Conservation (phyloP, 2,797 vertebrate genomes). For the Propithecus perrieri region DNA sequence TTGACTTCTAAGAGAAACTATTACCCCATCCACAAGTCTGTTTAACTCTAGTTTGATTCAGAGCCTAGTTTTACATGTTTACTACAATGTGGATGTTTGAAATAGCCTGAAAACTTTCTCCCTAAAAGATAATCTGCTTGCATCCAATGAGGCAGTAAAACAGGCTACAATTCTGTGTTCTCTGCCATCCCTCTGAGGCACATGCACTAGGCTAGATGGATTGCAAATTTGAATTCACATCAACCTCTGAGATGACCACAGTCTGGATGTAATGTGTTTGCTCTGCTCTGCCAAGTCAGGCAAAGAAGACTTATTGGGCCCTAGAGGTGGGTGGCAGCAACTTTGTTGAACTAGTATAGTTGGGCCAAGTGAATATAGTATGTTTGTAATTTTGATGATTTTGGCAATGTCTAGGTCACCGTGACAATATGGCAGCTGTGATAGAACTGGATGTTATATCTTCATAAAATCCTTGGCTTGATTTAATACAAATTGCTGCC, state of each 20-base stretch:
- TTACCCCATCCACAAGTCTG: neutral
- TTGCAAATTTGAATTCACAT: neutral
- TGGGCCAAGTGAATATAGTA: neutral
- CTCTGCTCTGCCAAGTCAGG: neutral
- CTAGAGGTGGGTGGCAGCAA: neutral
- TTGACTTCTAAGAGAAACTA: neutral
- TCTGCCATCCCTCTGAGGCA: neutral
- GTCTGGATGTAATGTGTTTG: neutral
- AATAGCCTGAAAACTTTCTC: neutral
- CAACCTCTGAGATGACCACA: neutral
- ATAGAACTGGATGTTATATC: neutral
- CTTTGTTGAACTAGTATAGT: neutral
- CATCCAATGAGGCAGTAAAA: neutral
- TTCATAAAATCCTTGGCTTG: neutral
- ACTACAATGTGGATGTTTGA: neutral
- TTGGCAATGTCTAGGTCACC: neutral
- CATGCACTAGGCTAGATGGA: neutral
- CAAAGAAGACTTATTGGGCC: neutral
- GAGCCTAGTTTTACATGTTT: neutral
- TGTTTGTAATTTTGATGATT: neutral
- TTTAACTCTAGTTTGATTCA: constrained; percentile 41
- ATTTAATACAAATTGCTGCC: neutral
- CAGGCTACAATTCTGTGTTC: neutral
- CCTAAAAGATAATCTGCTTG: neutral
- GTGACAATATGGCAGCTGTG: neutral